These are phyloP conservation scores for Hemithea aestivaria DNA, from an alignment of 2,888 invertebrate genomes.

Conservation along the genomic window DNA sequence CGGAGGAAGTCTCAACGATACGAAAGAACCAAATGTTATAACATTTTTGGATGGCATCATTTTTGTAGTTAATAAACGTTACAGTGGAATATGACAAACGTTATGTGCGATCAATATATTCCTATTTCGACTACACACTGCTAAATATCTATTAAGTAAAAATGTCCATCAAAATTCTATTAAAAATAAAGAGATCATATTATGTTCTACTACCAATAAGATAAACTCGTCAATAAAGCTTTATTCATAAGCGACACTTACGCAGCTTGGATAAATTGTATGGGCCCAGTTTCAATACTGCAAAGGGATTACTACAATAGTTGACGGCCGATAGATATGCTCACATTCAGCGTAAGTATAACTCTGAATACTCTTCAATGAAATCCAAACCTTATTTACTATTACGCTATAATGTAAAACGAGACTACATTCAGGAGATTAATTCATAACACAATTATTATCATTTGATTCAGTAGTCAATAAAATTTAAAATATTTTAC, in stretches of 20 bases:
- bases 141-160: constrained; percentile 74
- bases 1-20: constrained; percentile 49
- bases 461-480: too few species aligned
- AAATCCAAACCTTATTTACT: constrained; percentile 45
- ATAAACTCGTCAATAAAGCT: constrained; percentile 74
- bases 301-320: constrained; percentile 18
- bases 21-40: constrained; percentile 27
- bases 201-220: constrained; percentile 70
- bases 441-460: too few species aligned
- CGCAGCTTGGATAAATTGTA: constrained; percentile 40
- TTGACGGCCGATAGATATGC: background rate
- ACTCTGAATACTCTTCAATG: constrained; percentile 35
- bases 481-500: too few species aligned
- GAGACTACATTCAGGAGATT: background rate
- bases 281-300: constrained; percentile 52
- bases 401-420: constrained; percentile 19
- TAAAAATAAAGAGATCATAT: constrained; percentile 76
- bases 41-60: constrained; percentile 57
- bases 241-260: constrained; percentile 54
- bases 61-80: constrained; percentile 40
- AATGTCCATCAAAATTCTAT: constrained; percentile 76
- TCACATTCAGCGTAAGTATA: constrained; percentile 39
- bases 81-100: constrained; percentile 47
- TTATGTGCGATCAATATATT: constrained; percentile 54
- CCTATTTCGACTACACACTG: constrained; percentile 61